Base-by-base conservation (phyloP, 2,113 vertebrate species). In the Sphaerodactylus townsendi region DNA sequence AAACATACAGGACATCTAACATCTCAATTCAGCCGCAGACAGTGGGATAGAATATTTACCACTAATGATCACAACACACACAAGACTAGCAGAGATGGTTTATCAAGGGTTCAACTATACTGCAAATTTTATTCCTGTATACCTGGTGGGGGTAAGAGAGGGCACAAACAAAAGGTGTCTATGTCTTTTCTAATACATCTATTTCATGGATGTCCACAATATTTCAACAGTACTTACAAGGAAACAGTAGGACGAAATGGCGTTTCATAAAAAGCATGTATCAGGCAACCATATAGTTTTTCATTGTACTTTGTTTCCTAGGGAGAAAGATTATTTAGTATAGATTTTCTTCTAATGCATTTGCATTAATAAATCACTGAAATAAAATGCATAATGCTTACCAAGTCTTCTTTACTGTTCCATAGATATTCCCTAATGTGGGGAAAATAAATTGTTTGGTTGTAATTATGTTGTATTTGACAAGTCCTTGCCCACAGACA, bases 201-300 rank as follows among this genome's bases (percentile, higher is more conserved):
- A 48, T 82, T 46, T 44, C 19, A 10, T 48, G 50, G 25, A 39
- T 33, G 70, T 35, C 65, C 48, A 68, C 10, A 73, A 72, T 75
- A 84, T 73, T 77, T 14, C 35, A 35, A 74, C 37, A 17, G 62
- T 76, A 93, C 91, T 94, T 88, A 91, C 89, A 91, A 4, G 66
- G 88, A 75, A 87, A 91, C 3, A 21, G 73, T 1, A 84, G 92
- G 93, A 8, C 83, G 86, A 87, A 94, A 95, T 3, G 73, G 76
- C 44, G 70, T 15, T 65, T 25, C 41, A 33, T 87, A 81, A 48
- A 77, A 6, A 48, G 91, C 39, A 86, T 37, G 86, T 59, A 87
- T 3, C 17, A 91, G 91, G 77, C 94, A 96, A 77, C 91, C 78
- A 11, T 91, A 93, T 68, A 84, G 59, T 56, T 68, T 28, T 88